Percentiles rank a stretch among this genome's conserved stretches.
These are phyloP conservation scores for Sarotherodon lohbergeri DNA, from an alignment of 2,113 vertebrate species.

Conservation along the genomic window DNA sequence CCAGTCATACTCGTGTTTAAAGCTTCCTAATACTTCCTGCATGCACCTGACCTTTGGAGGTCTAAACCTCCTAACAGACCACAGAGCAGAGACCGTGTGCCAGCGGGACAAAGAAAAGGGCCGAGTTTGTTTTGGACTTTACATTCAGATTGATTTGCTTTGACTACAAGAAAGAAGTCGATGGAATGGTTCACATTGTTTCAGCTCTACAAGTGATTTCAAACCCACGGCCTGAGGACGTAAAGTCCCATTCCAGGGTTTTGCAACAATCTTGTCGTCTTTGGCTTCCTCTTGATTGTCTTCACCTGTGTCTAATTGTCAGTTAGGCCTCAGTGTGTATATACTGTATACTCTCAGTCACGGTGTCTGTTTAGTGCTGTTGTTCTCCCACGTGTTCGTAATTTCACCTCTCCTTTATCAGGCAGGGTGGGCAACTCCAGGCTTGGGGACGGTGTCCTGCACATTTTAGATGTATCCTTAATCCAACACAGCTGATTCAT, in stretches of 20 bases:
- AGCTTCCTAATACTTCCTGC: neutral
- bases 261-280: neutral
- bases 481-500: neutral
- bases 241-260: neutral
- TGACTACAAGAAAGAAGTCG: neutral
- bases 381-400: fast-evolving
- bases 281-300: neutral
- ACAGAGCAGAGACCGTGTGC: neutral
- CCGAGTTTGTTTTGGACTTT: neutral
- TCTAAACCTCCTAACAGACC: neutral
- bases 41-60: fast-evolving
- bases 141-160: neutral
- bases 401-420: neutral
- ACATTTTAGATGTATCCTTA: fast-evolving
- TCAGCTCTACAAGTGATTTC: neutral
- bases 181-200: neutral
- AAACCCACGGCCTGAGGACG: fast-evolving
- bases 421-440: neutral
- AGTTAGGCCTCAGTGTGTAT: neutral
- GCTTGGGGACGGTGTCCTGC: neutral
- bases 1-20: neutral
- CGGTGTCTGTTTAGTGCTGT: neutral
- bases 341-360: neutral
- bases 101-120: neutral
- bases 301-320: neutral